Evolutionary conservation across 2,797 vertebrate genomes (phyloP).

Genomic region (Hipposideros larvatus): DNA sequence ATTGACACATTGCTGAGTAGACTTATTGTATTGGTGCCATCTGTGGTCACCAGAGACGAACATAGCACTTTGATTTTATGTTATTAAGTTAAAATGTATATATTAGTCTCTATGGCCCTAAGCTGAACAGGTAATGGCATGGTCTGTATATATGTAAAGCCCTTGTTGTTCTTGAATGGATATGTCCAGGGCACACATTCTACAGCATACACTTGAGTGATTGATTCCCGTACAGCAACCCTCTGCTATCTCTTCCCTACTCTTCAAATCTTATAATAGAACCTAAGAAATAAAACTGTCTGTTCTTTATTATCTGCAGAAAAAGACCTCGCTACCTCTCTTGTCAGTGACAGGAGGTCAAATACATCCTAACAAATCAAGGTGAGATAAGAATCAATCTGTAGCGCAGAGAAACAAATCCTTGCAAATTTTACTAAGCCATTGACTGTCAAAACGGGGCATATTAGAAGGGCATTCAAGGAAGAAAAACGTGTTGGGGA

Average conservation of each 20-base stretch:
- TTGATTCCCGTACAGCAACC: not conserved
- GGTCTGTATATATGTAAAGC: not conserved
- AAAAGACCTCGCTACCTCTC: not conserved
- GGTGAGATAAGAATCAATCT: constrained; percentile 24
- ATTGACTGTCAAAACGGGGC: constrained; percentile 24
- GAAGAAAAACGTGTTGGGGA: constrained; percentile 37
- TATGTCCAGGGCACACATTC: not conserved
- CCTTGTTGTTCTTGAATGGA: not conserved
- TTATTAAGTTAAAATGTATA: constrained; percentile 33
- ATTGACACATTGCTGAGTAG: not conserved
- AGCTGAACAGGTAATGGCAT: not conserved
- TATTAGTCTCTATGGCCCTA: not conserved
- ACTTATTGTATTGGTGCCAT: not conserved
- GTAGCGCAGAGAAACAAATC: constrained; percentile 47
- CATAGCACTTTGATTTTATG: not conserved
- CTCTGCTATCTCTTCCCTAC: not conserved
- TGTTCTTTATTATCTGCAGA: constrained; percentile 36
- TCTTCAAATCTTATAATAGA: constrained; percentile 53
- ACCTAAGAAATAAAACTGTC: constrained; percentile 10
- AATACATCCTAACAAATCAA: constrained; percentile 16
- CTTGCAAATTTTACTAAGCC: not conserved
- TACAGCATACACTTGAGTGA: not conserved
- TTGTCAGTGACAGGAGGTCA: constrained; percentile 35
- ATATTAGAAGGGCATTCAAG: constrained; percentile 32
- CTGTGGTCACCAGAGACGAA: constrained; percentile 32